Evolutionary conservation across 2,888 invertebrate species (phyloP), one percentile per base, ranked within the genome.

Genomic region (Stenichneumon culpator): DNA sequence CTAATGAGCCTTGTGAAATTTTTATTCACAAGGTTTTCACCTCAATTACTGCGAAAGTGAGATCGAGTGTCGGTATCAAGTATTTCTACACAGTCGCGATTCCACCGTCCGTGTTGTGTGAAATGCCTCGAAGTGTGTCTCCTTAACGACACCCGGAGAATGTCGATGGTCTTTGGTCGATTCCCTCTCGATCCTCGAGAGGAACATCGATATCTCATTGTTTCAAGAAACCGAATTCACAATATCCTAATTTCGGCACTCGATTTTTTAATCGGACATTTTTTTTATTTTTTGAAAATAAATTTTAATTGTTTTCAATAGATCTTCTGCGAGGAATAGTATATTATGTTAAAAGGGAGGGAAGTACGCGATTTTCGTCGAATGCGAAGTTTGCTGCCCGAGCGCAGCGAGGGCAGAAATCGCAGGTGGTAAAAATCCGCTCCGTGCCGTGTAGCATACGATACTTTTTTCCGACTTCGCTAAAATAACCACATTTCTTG

Each of bases 131-230:
- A 78, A 69, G 52, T 77, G 44, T n/a, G 28, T 77, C 57, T 60
- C 57, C 7, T 36, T 36, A 36, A 6, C 36, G 74, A 82, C 79
- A 79, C 80, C 82, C 54, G 25, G 36, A 77, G 73, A 75, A 73
- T 79, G 67, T 74, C 32, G 4, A 28, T 25, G 25, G 52, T 25
- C 32, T 9, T 44, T 25, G 25, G 52, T 25, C 74, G 50, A 22
- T 69, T 50, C 25, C 19, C 50, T 81, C 73, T 73, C 39, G 36
- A 63, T 63, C n/a, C 22, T 52, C 52, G 65, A 65, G 22, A 44
- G 36, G 25, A 52, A 44, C 32, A 60, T 16, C 28, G 39, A 74
- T 65, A 67, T 80, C 52, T 72, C 54, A 68, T 65, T 54, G 32
- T 65, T 70, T 77, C 19, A 19, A 69, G 19, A 36, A 57, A 14